Conservation (phyloP, 2,888 invertebrate genomes). For the Galerucella pusilla region DNA sequence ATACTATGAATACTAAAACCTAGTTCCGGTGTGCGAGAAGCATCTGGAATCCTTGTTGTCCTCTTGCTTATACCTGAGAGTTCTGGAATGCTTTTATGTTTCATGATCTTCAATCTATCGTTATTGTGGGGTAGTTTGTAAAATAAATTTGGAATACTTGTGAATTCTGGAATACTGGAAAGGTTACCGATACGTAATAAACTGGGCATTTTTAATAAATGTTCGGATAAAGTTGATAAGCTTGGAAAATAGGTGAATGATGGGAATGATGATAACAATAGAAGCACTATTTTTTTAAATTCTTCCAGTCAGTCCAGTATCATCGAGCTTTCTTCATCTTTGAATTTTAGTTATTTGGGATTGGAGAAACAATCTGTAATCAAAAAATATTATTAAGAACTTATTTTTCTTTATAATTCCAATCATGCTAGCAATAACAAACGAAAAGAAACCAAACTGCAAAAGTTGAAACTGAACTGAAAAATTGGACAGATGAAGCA, state of each 20-base stretch:
- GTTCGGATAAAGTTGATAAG: neutral
- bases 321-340: neutral
- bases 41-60: neutral
- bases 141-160: neutral
- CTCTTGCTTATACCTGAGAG: neutral
- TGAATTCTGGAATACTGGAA: neutral
- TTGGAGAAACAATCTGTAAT: neutral
- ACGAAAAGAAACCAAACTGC: too few species aligned
- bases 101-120: neutral
- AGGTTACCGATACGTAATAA: neutral
- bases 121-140: neutral
- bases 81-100: neutral
- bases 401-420: too few species aligned
- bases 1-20: neutral
- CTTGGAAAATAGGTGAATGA: neutral
- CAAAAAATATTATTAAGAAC: neutral
- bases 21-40: neutral
- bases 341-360: neutral
- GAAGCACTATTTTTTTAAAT: too few species aligned
- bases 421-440: too few species aligned
- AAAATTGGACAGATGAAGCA: too few species aligned
- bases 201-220: neutral
- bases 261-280: neutral
- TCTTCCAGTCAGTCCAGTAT: too few species aligned
- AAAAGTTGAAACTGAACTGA: too few species aligned